Evolutionary conservation across 1,140 invertebrate species (phyloP), one percentile per base, ranked within the genome.

Genomic region (Amyelois transitella): DNA sequence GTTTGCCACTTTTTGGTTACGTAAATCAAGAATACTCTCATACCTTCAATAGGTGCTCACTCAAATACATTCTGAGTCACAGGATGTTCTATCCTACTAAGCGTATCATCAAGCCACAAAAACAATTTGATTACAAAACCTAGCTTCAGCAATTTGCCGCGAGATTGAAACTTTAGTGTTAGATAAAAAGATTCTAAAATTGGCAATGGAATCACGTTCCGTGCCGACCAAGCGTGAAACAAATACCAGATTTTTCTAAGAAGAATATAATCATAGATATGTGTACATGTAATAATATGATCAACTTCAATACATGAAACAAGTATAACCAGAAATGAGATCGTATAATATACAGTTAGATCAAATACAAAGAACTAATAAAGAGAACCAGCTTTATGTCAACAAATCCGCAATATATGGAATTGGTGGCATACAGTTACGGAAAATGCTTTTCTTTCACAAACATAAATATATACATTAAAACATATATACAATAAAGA

Each of bases 141-240:
- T 64, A 64, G 71, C 69, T 75, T 76, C 67, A 56, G 64, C 66
- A 73, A 75, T 80, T 72, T 69, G 60, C 74, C 72, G 72, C 53
- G 62, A 56, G 66, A 79, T 74, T 72, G 77, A 52, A 14, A 38
- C 72, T 58, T 75, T 75, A 67, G 44, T 55, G 69, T 77, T 76
- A 68, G 70, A 78, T 80, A 76, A 76, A 69, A 66, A 64, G 72
- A 75, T 70, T 72, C 58, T 61, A 84, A 83, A 75, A 64, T 68
- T 59, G 61, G 65, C 67, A 71, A 76, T 75, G 74, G 68, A 83
- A 70, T 83, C 78, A 83, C 74, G 74, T 81, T 74, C 66, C 64
- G 69, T 64, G 58, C 59, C 71, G 79, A 64, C 65, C 69, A 71
- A 83, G 69, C 80, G 72, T 82, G 78, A 75, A 83, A 82, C 71